Percentiles rank a stretch among this genome's conserved stretches.
phyloP scores from a whole-genome alignment of 2,888 invertebrate genomes.

The Trichacis sp. region DNA sequence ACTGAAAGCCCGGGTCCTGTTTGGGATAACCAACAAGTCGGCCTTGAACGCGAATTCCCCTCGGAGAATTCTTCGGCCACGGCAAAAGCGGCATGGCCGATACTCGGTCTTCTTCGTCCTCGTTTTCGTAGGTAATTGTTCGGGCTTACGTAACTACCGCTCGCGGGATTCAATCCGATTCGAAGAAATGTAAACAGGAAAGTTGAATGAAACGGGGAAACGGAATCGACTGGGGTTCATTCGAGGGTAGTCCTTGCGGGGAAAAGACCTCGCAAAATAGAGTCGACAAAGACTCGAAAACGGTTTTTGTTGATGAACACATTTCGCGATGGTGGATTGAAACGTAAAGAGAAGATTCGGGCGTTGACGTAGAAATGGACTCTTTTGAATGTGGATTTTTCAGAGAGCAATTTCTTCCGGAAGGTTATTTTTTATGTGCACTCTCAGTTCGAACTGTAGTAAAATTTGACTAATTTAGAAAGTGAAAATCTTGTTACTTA shows the following conservation, averaged over 20 bases:
- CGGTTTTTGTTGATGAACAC: conserved; percentile 10
- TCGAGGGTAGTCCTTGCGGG: background rate
- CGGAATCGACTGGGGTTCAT: background rate
- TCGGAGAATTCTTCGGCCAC: conserved; percentile 33
- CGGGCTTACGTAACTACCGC: conserved; percentile 37
- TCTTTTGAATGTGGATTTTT: no score
- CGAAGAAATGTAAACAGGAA: conserved; percentile 21
- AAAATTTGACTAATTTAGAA: no score
- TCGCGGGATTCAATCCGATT: conserved; percentile 14
- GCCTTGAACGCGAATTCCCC: no score
- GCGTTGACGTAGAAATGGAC: no score
- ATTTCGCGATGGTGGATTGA: conserved; percentile 20
- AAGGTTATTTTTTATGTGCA: no score
- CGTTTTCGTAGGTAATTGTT: conserved; percentile 40
- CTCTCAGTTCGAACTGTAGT: no score
- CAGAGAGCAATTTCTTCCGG: no score
- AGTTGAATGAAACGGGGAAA: conserved; percentile 14
- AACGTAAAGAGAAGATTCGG: no score
- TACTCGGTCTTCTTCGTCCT: conserved; percentile 51
- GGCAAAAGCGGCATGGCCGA: conserved; percentile 58
- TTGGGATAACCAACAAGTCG: no score
- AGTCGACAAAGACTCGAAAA: no score
- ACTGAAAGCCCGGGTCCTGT: no score
- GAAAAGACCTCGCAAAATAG: conserved; percentile 12
- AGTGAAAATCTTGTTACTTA: no score